Base-by-base conservation (phyloP, 2,113 vertebrate genomes). In the Poeciliopsis retropinna region DNA sequence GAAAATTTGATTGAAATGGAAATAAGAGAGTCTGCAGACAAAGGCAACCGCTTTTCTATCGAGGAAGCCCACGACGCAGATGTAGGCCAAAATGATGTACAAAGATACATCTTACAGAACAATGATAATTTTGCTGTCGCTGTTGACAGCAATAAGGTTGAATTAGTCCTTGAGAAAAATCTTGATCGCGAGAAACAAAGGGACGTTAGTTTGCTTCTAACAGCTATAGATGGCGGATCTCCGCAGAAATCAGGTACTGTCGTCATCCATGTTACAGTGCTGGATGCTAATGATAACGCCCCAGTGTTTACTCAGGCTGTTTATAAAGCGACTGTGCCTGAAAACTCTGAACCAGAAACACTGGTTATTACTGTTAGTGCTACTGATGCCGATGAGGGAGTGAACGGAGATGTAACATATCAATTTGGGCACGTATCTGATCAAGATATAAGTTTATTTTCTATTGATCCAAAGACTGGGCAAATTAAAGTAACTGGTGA, bases 31-130 rank as follows among this genome's bases (percentile, higher is more conserved):
- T 88, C 76, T 0, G 82, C 91, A 0, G 74, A 57, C 0, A 92
- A 71, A 5, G 89, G 86, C 0, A 77, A 41, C 0, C 85, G 82
- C 1, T 93, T 91, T 5, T 67, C 83, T 0, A 78, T 96, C 14
- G 89, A 91, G 22, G 81, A 87, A 65, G 95, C 95, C 0, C 86
- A 90, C 57, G 95, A 96, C 51, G 73, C 90, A 67, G 95, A 96
- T 76, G 88, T 94, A 30, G 94, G 92, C 29, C 85, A 74, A 6
- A 95, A 96, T 47, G 90, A 92, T 0, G 81, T 97, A 60, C 92
- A 96, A 64, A 88, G 39, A 15, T 96, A 96, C 64, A 76, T 25
- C 0, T 79, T 96, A 2, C 88, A 85, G 32, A 65, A 82, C 4
- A 94, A 92, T 1, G 79, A 90, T 0, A 41, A 95, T 79, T 96